Evolutionary conservation across 2,888 invertebrate species (phyloP).

Genomic region (Drosophila rellima): DNA sequence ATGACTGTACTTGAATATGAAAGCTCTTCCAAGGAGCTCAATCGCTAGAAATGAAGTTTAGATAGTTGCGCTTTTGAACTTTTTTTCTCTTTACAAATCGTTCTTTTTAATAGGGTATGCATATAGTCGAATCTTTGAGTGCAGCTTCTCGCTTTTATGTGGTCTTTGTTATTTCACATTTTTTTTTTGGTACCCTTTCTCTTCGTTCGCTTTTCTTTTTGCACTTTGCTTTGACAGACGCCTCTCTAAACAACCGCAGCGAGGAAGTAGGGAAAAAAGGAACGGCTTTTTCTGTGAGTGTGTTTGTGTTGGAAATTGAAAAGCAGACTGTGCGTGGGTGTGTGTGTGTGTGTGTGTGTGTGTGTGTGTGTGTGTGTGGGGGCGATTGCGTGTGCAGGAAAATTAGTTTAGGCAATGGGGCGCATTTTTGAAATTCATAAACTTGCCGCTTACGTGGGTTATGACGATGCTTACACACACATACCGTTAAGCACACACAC

Average conservation of each 20-base stretch:
- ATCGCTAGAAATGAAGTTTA: too few species aligned
- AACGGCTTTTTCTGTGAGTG: conserved; percentile 9
- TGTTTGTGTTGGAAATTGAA: conserved; percentile 12
- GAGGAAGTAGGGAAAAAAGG: conserved; percentile 24
- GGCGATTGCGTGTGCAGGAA: conserved; percentile 56
- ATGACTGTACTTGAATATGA: too few species aligned
- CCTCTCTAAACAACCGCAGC: conserved; percentile 50
- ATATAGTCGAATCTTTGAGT: not conserved
- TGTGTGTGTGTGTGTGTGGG: conserved; percentile 24
- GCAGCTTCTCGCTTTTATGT: conserved; percentile 15
- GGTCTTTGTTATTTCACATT: conserved; percentile 12
- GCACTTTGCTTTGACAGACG: conserved; percentile 43
- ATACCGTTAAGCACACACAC: conserved; percentile 30
- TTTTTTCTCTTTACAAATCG: too few species aligned
- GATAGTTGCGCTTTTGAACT: not conserved
- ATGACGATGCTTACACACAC: conserved; percentile 28
- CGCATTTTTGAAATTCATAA: conserved; percentile 79
- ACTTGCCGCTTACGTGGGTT: conserved; percentile 52
- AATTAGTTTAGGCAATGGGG: conserved; percentile 73
- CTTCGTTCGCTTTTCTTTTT: conserved; percentile 6
- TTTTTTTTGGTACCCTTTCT: conserved; percentile 4
- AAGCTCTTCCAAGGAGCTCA: too few species aligned
- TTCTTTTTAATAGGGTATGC: too few species aligned
- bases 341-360: conserved; percentile 20
- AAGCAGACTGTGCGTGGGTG: conserved; percentile 9